phyloP scores from a whole-genome alignment of 2,888 invertebrate genomes.

The Cosmopolites sordidus region DNA sequence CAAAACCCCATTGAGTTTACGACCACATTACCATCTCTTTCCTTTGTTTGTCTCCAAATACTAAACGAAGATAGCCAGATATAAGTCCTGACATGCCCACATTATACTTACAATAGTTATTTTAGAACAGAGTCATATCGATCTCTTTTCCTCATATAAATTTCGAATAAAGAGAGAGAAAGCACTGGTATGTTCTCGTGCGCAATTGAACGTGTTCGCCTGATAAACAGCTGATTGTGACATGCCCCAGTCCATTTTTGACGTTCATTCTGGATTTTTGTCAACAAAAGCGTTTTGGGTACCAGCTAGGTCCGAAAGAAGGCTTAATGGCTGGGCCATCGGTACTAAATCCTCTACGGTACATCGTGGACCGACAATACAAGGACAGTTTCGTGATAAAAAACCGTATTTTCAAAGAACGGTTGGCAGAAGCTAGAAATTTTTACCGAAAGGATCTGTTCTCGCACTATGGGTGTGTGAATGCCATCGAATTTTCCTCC shows the following conservation, averaged over 20 bases:
- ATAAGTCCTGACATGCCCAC: too few relatives aligned
- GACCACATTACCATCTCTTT: too few relatives aligned
- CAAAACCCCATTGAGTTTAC: too few relatives aligned
- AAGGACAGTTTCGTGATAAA: constrained; percentile 57
- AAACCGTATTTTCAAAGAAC: constrained; percentile 56
- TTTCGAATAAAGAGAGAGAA: too few relatives aligned
- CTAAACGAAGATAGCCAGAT: too few relatives aligned
- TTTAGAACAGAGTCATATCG: too few relatives aligned
- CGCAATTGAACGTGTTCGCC: too few relatives aligned
- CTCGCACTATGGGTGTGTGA: constrained; percentile 93
- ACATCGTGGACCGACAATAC: constrained; percentile 59
- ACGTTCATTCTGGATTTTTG: constrained; percentile 22
- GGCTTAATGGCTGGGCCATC: constrained; percentile 49
- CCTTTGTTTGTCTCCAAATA: too few relatives aligned
- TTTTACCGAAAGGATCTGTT: constrained; percentile 79
- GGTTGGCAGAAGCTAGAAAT: constrained; percentile 66
- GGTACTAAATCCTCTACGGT: constrained; percentile 56
- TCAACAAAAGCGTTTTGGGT: constrained; percentile 23
- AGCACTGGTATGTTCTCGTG: too few relatives aligned
- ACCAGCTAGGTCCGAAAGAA: constrained; percentile 15
- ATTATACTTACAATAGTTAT: too few relatives aligned
- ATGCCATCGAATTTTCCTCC: constrained; percentile 90
- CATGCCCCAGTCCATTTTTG: constrained; percentile 13
- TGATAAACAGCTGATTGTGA: constrained; percentile 26
- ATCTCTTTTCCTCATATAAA: too few relatives aligned